Evolutionary conservation across 2,797 vertebrate genomes (phyloP).

Genomic region (Melanotaenia parkinsoni): DNA sequence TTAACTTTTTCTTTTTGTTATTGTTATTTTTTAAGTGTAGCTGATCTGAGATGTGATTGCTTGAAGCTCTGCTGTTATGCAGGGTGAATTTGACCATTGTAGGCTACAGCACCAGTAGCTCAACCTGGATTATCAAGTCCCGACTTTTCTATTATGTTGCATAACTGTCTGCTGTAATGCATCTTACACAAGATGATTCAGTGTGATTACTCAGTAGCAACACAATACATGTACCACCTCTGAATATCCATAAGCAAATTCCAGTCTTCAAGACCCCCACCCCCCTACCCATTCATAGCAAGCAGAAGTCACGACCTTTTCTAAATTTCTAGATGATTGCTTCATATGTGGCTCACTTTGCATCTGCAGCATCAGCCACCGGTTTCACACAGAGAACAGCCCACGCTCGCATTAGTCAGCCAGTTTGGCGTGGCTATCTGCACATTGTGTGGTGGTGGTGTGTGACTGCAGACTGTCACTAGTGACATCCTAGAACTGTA

Average conservation of each 20-base stretch:
- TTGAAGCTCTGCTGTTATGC: not conserved
- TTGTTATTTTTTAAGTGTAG: not conserved
- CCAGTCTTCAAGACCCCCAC: not conserved
- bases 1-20: not conserved
- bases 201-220: constrained; percentile 65
- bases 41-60: constrained; percentile 4
- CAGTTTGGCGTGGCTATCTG: constrained; percentile 36
- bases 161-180: constrained; percentile 65
- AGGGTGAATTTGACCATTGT: constrained; percentile 43
- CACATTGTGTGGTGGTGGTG: constrained; percentile 50
- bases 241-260: constrained; percentile 37
- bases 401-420: constrained; percentile 61
- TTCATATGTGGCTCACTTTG: constrained; percentile 8
- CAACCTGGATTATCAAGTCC: constrained; percentile 63
- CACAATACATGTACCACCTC: constrained; percentile 28
- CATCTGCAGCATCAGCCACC: constrained; percentile 49
- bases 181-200: constrained; percentile 71
- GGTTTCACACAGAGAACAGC: constrained; percentile 48
- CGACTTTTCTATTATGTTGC: constrained; percentile 62
- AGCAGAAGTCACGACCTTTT: not conserved
- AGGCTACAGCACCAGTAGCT: constrained; percentile 24
- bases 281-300: constrained; percentile 2
- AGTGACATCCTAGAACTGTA: constrained; percentile 40
- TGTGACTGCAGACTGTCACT: constrained; percentile 49
- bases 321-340: constrained; percentile 23